Base-by-base conservation (phyloP, 1,140 invertebrate species). In the Geopemphigus sp. region DNA sequence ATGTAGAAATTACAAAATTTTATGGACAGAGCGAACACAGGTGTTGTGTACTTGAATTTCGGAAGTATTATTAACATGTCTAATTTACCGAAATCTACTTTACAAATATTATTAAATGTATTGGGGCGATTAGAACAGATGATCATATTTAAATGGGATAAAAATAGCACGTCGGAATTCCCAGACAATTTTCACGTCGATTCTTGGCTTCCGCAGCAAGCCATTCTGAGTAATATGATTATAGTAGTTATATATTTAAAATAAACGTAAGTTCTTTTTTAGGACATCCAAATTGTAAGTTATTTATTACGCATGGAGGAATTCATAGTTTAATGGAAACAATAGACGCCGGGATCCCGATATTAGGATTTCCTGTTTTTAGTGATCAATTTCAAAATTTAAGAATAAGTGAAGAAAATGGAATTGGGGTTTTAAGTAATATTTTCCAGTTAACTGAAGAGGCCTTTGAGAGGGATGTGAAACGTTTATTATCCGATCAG, bases 281-380 rank as follows among this genome's bases (percentile, higher is more conserved):
- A 83, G 87, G 83, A 4, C 88, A 89, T 82, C 66, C 84, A 19
- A 86, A 87, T 53, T 68, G 85, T 17, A 85, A 85, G 81, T 82
- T 88, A 0, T 89, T 90, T 81, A 87, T 90, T 50, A 87, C 87
- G 5, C 89, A 89, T 82, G 88, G 88, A 15, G 89, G 89, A 50
- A 83, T 87, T 15, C 84, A 88, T 29, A 87, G 88, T n/a, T 81
- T 86, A n/a, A 86, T 86, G 78, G 89, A 90, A 82, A 84, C 86
- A 26, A 82, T 87, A 73, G 86, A 85, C 81, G 83, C 86, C 80
- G 85, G 87, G 24, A 85, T 88, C 26, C 88, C 88, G 6, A 83
- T 89, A 81, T 54, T 88, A 32, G 85, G 85, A 45, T 82, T 89
- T 57, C 89, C 89, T 0, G 81, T 85, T 17, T 87, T 86, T 45